A percentile compares a stretch with the other conserved stretches of the same genome.
These are phyloP conservation scores for Cladopsammia gracilis DNA, from an alignment of 64 coral and sea anemone genomes.

Conservation along the genomic window DNA sequence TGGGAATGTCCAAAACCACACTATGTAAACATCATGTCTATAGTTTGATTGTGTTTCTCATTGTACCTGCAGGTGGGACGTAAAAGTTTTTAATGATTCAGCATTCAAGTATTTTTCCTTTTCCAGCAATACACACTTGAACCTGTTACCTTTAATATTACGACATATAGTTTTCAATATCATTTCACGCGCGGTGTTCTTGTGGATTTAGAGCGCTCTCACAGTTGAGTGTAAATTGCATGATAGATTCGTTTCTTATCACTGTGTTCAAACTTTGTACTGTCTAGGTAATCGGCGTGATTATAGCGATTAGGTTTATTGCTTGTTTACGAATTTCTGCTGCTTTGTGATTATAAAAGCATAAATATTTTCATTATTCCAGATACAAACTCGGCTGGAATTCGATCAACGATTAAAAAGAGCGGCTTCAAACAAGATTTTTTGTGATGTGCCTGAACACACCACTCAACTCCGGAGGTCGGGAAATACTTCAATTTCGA, in stretches of 20 bases:
- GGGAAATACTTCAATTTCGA: not conserved
- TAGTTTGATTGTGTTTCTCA: conserved; percentile 23
- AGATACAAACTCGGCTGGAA: conserved; percentile 35
- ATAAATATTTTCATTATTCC: conserved; percentile 92
- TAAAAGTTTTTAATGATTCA: conserved; percentile 58
- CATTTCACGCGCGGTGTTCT: conserved; percentile 25
- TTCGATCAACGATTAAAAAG: conserved; percentile 55
- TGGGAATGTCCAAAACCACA: conserved; percentile 11
- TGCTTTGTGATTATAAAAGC: conserved; percentile 72
- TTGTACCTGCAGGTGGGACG: conserved; percentile 28
- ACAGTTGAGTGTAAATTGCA: conserved; percentile 91
- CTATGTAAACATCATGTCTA: conserved; percentile 13
- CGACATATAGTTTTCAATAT: conserved; percentile 33
- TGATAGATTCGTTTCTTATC: conserved; percentile 90
- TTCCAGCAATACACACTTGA: not conserved
- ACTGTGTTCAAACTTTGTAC: conserved; percentile 73
- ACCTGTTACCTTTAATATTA: conserved; percentile 28
- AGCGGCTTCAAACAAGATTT: conserved; percentile 44
- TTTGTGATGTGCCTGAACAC: not conserved
- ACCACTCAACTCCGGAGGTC: conserved; percentile 32
- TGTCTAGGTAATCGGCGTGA: conserved; percentile 88
- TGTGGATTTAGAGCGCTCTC: conserved; percentile 42
- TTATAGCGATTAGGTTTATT: conserved; percentile 96
- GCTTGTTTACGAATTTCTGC: conserved; percentile 97
- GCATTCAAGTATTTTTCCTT: not conserved